Evolutionary conservation across 2,797 vertebrate genomes (phyloP).

Genomic region (Aplochiton taeniatus): DNA sequence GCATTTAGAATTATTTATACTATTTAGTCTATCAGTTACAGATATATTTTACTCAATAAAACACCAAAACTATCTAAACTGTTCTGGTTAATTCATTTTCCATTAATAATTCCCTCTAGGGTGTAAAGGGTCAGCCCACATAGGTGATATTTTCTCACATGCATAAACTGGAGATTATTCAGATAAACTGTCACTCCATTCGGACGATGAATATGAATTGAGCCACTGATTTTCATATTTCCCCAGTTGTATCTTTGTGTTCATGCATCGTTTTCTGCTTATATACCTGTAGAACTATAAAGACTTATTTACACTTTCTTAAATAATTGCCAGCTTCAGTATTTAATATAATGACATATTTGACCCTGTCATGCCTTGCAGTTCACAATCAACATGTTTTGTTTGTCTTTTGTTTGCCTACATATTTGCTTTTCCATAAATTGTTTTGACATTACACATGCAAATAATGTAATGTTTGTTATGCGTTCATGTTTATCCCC

Average conservation of each 20-base stretch:
- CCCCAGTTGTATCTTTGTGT: conserved; percentile 5
- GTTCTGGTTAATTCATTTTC: not conserved
- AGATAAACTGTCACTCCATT: conserved; percentile 58
- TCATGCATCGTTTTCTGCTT: conserved; percentile 36
- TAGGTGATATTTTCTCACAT: conserved; percentile 57
- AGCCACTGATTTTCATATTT: conserved; percentile 55
- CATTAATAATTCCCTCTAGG: conserved; percentile 26
- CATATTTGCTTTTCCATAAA: conserved; percentile 35
- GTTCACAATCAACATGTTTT: conserved; percentile 19
- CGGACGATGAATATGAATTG: conserved; percentile 61
- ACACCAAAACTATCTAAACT: too few relatives aligned
- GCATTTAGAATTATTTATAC: too few relatives aligned
- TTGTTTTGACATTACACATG: conserved; percentile 39
- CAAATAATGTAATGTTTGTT: conserved; percentile 60
- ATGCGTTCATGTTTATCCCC: conserved; percentile 27
- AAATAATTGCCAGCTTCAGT: not conserved
- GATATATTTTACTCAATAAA: too few relatives aligned
- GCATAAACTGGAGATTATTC: conserved; percentile 66
- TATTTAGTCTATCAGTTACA: too few relatives aligned
- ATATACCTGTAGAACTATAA: conserved; percentile 8
- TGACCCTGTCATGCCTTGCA: conserved; percentile 2
- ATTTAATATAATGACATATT: conserved; percentile 15
- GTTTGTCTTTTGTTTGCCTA: conserved; percentile 3
- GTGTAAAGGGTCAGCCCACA: conserved; percentile 48
- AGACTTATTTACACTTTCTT: not conserved